Base-by-base conservation (phyloP, 2,888 invertebrate genomes). In the Nemurella pictetii region DNA sequence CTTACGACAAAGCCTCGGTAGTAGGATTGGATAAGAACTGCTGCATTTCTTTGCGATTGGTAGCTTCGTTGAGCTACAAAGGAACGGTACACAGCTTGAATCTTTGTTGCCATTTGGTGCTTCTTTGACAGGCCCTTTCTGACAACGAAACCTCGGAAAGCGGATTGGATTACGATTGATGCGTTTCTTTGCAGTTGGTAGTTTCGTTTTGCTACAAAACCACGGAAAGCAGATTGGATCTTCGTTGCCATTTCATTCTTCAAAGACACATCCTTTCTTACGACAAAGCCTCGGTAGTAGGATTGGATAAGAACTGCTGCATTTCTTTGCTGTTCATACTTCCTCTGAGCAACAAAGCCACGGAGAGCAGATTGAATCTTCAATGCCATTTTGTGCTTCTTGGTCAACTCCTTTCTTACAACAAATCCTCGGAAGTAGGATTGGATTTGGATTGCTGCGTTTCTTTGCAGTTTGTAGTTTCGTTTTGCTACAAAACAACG, bases 391-490 rank as follows among this genome's bases (percentile, higher is more conserved):
- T n/a, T 26, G 12, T 29, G 73, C 36, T 83, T 72, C 4, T 27
- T 72, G 3, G 26, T 28, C 2, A 26, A 15, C 28, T 77, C n/a
- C 32, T 75, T 35, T 75, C 32, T 75, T 0, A 30, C 32, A 20
- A 75, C 20, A 77, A 20, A 25, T 74, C 84, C 90, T 20, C 92
- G 90, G 87, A 91, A 91, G 36, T 88, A 88, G 28, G 88, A 88
- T 87, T 93, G 93, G 86, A 92, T 86, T 29, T 85, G 29, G 0
- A 88, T 86, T 9, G 84, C 86, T 0, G 90, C 88, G 25, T 89
- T 83, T 87, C 86, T 86, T 20, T 86, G 86, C 36, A 87, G 36
- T 84, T 25, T 77, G 27, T 20, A 9, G 20, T 35, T 20, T 3
- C 9, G 5, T 35, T 26, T 55, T 7, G 27, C 27, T 0, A 29